Percentiles rank a stretch among this genome's conserved stretches.
phyloP scores from a whole-genome alignment of 2,113 vertebrate species.

The Bostrychus sinensis region DNA sequence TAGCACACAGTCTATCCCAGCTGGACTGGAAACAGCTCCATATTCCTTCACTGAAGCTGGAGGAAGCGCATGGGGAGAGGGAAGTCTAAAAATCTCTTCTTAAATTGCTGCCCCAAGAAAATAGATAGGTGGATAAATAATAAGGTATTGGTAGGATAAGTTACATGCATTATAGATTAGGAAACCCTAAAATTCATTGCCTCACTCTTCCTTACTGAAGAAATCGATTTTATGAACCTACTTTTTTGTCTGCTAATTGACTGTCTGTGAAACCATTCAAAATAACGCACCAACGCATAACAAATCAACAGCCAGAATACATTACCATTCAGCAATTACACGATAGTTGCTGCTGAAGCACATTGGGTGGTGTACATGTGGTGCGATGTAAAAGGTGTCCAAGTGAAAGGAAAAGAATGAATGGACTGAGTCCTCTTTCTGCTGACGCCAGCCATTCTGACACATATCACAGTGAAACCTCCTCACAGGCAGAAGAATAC shows the following conservation, averaged over 20 bases:
- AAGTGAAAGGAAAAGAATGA: slow-evolving; percentile 1
- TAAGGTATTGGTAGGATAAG: too few species aligned
- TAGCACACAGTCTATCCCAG: too few species aligned
- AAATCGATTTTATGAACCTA: not conserved
- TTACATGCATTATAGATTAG: not conserved
- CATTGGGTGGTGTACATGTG: not conserved
- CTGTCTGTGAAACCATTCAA: not conserved
- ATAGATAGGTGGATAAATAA: too few species aligned
- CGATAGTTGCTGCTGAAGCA: not conserved
- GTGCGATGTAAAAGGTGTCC: not conserved
- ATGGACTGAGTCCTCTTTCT: not conserved
- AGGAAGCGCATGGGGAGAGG: too few species aligned
- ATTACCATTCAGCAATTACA: not conserved
- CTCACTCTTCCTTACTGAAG: not conserved
- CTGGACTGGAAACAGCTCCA: too few species aligned
- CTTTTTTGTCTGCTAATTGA: not conserved
- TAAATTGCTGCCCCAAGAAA: too few species aligned
- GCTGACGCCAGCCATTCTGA: slow-evolving; percentile 1
- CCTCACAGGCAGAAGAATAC: not conserved
- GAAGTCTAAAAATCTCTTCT: too few species aligned
- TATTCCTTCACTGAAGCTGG: too few species aligned
- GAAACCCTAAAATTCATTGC: too few species aligned
- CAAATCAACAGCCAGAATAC: not conserved
- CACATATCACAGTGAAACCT: not conserved
- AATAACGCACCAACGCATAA: not conserved